Conservation (phyloP, 2,888 invertebrate genomes). For the Hydraecia micacea region DNA sequence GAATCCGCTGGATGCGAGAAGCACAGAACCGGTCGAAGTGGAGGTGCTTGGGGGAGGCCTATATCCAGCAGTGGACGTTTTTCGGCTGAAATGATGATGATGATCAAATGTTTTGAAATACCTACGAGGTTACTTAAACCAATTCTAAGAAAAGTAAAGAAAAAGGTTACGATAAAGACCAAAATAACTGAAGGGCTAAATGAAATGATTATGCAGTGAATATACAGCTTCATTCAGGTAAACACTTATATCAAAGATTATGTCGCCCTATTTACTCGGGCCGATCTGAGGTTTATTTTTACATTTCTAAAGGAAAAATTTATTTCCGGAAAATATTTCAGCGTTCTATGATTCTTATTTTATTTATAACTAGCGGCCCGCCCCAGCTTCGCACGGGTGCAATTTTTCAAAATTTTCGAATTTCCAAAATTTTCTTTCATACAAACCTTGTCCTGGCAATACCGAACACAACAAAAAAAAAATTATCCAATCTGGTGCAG, state of each 20-base stretch:
- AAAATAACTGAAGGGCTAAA: constrained; percentile 6
- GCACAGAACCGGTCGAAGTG: too few species aligned
- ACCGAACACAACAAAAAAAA: too few species aligned
- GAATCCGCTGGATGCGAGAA: too few species aligned
- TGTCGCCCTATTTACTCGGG: constrained; percentile 27
- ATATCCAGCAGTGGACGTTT: too few species aligned
- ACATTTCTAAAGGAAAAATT: constrained; percentile 7
- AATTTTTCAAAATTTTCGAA: too few species aligned
- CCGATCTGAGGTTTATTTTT: constrained; percentile 26
- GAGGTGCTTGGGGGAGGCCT: too few species aligned
- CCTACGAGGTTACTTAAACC: neutral
- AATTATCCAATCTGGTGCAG: too few species aligned
- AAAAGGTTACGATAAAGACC: neutral
- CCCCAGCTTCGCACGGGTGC: too few species aligned
- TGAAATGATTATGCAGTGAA: constrained; percentile 22
- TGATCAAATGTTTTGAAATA: neutral
- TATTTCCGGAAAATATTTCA: constrained; percentile 16
- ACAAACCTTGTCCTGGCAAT: too few species aligned
- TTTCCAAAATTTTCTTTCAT: too few species aligned
- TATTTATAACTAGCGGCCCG: neutral
- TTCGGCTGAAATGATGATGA: too few species aligned
- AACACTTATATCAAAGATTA: constrained; percentile 33
- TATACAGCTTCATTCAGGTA: constrained; percentile 22
- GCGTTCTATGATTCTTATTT: neutral
- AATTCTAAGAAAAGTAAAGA: neutral